Base-by-base conservation (phyloP, 2,113 vertebrate species). In the Oostethus manadensis region DNA sequence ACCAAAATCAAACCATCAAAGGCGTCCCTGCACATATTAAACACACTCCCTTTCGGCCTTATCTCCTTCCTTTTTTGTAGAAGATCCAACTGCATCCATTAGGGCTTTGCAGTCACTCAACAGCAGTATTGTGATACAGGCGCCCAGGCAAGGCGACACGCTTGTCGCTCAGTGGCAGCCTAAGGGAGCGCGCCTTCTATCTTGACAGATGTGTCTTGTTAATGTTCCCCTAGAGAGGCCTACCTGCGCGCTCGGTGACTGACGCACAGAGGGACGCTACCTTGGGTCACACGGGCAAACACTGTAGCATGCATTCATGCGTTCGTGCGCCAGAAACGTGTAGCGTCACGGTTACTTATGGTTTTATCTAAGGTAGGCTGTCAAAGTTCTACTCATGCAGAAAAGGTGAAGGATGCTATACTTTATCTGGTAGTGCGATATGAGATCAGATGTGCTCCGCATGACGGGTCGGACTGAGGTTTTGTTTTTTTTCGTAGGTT, bases 41-140 rank as follows among this genome's bases (percentile, higher is more conserved):
- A 53, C 53, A 15, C 51, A 49, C 59, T 65, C 14, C 0, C 29
- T 57, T 65, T 68, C 47, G 29, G 45, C 20, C 51, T 50, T 55
- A 54, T 77, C 56, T 61, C 26, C 45, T 35, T 53, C 29, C 33
- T 23, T 38, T 53, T 76, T 69, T 60, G 47, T 58, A 50, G 18
- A 66, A 77, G 77, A 73, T 79, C 77, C 70, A 65, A 67, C 67
- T 73, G 68, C 74, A 38, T 68, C 75, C 76, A 84, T 86, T 81
- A 81, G 73, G 51, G 58, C 58, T 66, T 60, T 64, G 44, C 75
- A 73, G 69, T 87, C 85, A 83, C 80, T 87, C 85, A 84, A 29
- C 78, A 60, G 64, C 73, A 35, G 73, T 33, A 72, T 81, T 80
- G 80, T 79, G 76, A 82, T 61, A 69, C 65, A 66, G 65, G 67